Conservation (phyloP, 2,888 invertebrate genomes). For the Allacma fusca region DNA sequence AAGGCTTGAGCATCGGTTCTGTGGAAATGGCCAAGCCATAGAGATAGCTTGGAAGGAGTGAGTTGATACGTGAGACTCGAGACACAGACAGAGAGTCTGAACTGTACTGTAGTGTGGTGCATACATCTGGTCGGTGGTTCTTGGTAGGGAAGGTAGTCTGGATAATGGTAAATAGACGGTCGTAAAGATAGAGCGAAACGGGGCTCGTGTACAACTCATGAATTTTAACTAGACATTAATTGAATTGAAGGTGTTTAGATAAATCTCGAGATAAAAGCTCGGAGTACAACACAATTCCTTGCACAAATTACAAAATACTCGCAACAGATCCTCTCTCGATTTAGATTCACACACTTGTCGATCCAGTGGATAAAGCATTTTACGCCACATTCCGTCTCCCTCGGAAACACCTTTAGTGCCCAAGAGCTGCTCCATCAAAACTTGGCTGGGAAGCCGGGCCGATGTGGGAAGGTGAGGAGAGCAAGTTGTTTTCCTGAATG, state of each 20-base stretch:
- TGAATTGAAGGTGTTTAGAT: slow-evolving; percentile 44
- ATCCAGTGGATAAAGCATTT: slow-evolving; percentile 1
- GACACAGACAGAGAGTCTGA: no score
- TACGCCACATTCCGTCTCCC: background rate
- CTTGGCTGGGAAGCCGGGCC: no score
- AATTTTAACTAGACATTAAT: slow-evolving; percentile 43
- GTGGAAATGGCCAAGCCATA: background rate
- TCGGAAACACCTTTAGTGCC: background rate
- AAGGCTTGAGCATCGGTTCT: slow-evolving; percentile 1
- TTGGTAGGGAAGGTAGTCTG: background rate
- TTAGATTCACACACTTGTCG: slow-evolving; percentile 16
- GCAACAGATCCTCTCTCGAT: slow-evolving; percentile 5
- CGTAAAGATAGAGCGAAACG: slow-evolving; percentile 30
- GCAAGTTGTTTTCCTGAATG: no score
- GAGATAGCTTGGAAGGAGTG: background rate
- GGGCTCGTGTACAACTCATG: slow-evolving; percentile 31
- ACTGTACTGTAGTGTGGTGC: background rate
- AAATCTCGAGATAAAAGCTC: slow-evolving; percentile 37
- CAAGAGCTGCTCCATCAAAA: no score
- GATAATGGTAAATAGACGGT: slow-evolving; percentile 12
- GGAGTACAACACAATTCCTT: slow-evolving; percentile 10
- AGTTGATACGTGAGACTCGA: no score
- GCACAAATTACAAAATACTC: slow-evolving; percentile 16
- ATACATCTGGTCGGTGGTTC: no score
- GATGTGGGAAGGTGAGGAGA: no score